Evolutionary conservation across 2,797 vertebrate species (phyloP).

Genomic region (Pangasius mekongensis): DNA sequence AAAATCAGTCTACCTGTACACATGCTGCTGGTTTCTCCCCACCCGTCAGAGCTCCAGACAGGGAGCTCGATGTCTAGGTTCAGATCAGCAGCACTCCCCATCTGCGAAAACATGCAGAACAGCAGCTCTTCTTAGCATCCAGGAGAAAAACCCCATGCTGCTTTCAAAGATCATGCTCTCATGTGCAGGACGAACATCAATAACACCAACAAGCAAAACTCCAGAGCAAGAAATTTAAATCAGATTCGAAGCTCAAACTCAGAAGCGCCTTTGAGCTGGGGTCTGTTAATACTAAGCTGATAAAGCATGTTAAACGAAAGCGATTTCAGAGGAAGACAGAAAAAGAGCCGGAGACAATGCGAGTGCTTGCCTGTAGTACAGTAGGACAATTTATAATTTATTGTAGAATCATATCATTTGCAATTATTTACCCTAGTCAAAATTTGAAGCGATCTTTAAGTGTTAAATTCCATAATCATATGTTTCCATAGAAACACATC

Average conservation of each 20-base stretch:
- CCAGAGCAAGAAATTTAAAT: no score
- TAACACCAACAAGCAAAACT: neutral
- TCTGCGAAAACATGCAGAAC: constrained; percentile 69
- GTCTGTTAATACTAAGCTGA: neutral
- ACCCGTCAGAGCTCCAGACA: constrained; percentile 78
- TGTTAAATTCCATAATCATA: neutral
- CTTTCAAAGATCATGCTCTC: neutral
- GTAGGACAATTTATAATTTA: neutral
- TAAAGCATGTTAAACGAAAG: neutral
- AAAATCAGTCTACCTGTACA: constrained; percentile 73
- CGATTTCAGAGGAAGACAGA: neutral
- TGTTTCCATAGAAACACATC: neutral
- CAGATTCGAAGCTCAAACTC: neutral
- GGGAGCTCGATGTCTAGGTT: constrained; percentile 88
- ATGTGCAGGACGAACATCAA: neutral
- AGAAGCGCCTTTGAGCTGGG: neutral
- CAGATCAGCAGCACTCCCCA: constrained; percentile 75
- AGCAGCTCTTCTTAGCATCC: neutral
- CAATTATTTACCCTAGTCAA: neutral
- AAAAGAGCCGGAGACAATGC: neutral
- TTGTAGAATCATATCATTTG: neutral
- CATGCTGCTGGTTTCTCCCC: constrained; percentile 72
- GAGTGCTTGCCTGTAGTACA: neutral
- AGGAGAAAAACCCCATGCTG: neutral
- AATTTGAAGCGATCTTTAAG: neutral